Evolutionary conservation across 2,797 vertebrate genomes (phyloP).

Genomic region (Periparus ater): DNA sequence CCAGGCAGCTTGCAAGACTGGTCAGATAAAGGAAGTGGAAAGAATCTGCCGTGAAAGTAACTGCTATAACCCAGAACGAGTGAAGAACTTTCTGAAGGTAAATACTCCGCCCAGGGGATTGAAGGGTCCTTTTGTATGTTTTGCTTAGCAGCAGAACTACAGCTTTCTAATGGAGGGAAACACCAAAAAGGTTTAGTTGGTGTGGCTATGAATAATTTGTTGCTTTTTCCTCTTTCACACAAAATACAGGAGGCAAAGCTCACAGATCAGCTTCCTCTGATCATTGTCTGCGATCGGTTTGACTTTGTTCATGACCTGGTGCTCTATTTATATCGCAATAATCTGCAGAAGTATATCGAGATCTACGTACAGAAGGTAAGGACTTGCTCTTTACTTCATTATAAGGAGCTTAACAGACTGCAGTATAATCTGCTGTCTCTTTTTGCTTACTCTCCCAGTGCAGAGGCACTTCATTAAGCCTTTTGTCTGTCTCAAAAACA

Average conservation of each 20-base stretch:
- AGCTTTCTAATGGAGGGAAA: not conserved
- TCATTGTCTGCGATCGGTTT: constrained; percentile 95
- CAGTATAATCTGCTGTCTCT: not conserved
- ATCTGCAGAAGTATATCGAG: constrained; percentile 95
- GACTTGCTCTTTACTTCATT: not conserved
- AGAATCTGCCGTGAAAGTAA: constrained; percentile 88
- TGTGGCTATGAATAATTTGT: not conserved
- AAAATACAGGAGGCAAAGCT: constrained; percentile 90
- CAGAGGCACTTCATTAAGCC: not conserved
- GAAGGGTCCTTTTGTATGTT: not conserved
- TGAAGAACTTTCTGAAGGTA: constrained; percentile 90
- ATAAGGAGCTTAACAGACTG: not conserved
- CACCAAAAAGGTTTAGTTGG: not conserved
- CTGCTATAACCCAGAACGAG: constrained; percentile 85
- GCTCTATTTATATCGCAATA: constrained; percentile 93
- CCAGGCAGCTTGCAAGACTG: constrained; percentile 88
- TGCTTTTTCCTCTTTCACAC: not conserved
- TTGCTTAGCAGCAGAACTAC: not conserved
- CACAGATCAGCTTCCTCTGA: constrained; percentile 93
- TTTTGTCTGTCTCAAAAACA: not conserved
- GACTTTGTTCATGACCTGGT: constrained; percentile 95
- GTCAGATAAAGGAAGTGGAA: constrained; percentile 89
- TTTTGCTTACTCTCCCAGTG: not conserved
- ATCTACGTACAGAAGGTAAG: constrained; percentile 95
- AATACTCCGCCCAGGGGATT: not conserved